These are phyloP conservation scores for Catostomus latipinnis DNA, from an alignment of 2,797 vertebrate genomes.

Conservation along the genomic window DNA sequence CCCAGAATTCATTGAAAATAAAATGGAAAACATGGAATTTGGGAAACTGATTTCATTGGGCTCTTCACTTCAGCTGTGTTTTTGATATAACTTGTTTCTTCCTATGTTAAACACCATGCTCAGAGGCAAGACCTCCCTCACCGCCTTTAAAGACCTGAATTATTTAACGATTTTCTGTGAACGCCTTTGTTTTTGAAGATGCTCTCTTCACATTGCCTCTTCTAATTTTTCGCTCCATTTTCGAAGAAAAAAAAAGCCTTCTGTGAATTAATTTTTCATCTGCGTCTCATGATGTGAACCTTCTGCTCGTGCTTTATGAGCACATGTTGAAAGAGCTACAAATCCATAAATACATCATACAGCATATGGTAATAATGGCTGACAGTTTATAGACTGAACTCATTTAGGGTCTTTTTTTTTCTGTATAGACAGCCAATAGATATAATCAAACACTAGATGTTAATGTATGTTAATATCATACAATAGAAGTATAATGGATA, in stretches of 20 bases:
- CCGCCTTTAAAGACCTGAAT: constrained; percentile 41
- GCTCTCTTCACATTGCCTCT: background rate
- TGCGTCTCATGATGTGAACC: constrained; percentile 49
- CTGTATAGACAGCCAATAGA: background rate
- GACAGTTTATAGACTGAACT: background rate
- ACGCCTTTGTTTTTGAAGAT: constrained; percentile 52
- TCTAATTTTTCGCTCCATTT: background rate
- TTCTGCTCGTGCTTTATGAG: constrained; percentile 44
- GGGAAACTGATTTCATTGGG: background rate
- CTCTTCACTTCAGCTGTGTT: background rate
- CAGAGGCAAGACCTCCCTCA: background rate
- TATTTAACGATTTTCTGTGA: constrained; percentile 50
- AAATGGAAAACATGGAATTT: too few species aligned
- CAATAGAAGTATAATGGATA: background rate
- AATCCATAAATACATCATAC: constrained; percentile 31
- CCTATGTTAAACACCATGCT: constrained; percentile 4
- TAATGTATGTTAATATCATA: constrained; percentile 12
- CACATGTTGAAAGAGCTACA: constrained; percentile 12
- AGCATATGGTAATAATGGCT: background rate
- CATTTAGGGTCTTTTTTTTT: too few species aligned
- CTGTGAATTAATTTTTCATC: constrained; percentile 58
- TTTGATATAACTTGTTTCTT: constrained; percentile 5
- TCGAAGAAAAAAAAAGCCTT: constrained; percentile 24
- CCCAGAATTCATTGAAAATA: too few species aligned
- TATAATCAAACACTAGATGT: constrained; percentile 4